Evolutionary conservation across 2,113 vertebrate species (phyloP), one percentile per base, ranked within the genome.

Genomic region (Hystrix cristata): DNA sequence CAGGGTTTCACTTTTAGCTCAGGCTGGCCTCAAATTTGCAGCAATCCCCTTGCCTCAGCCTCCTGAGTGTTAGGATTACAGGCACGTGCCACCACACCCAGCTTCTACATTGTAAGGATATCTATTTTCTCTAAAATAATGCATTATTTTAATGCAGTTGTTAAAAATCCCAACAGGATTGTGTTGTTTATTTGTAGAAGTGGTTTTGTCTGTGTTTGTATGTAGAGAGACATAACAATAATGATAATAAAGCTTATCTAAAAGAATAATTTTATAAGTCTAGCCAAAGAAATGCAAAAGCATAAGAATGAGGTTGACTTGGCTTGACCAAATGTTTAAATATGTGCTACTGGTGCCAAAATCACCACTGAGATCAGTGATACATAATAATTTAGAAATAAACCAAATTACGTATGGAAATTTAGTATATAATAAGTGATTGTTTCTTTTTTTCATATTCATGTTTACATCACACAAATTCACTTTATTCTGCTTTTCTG

Each of bases 391-490:
- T 57, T 90, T 19, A 92, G 21, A 67, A 87, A 71, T 62, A 86
- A 62, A 94, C 34, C 55, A 87, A 87, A 71, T 94, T 91, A 43
- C 34, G 69, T 46, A 64, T 83, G 87, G 59, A 95, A 88, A 93
- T 87, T 69, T 62, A 91, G 67, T 76, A 60, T 71, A 9, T 81
- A 91, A 25, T 55, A 65, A 78, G 31, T 64, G 25, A 79, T n/a
- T 74, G 3, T 87, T 94, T 53, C 3, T 7, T 27, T 83, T 94
- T 95, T 91, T 16, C 53, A 81, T 79, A 93, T 65, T 78, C 51
- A 46, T 90, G 38, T 97, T 97, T 91, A 14, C 91, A 57, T 94
- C 72, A 88, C 19, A 57, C 85, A 93, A 95, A 93, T 95, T 71
- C 38, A 93, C 79, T 96, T 92, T 89, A 43, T 95, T 84, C 43